A percentile compares a stretch with the other conserved stretches of the same genome.
Evolutionary conservation across 2,888 invertebrate species (phyloP).

Genomic region (Sepiola atlantica): DNA sequence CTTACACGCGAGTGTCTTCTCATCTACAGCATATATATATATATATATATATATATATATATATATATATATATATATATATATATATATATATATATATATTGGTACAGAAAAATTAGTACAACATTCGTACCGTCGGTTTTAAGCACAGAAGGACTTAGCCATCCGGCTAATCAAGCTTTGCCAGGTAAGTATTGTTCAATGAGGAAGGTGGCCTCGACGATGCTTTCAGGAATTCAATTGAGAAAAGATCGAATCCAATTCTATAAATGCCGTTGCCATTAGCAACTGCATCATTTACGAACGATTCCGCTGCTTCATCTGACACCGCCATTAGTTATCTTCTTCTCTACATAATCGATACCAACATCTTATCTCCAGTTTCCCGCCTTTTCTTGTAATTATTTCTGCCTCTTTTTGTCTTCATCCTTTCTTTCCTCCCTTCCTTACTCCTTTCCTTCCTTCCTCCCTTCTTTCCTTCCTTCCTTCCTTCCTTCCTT

Average conservation of each 20-base stretch:
- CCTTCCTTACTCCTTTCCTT: background rate
- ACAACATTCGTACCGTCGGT: too few relatives aligned
- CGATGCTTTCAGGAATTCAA: background rate
- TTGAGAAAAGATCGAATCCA: background rate
- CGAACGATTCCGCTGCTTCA: background rate
- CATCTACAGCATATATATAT: too few relatives aligned
- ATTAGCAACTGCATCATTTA: background rate
- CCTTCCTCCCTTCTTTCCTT: background rate
- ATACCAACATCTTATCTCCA: too few relatives aligned
- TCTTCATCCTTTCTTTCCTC: too few relatives aligned
- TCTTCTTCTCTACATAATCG: background rate
- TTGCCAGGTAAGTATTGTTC: background rate
- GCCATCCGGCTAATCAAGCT: too few relatives aligned
- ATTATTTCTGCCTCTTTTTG: background rate
- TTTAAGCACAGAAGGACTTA: too few relatives aligned
- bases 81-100: too few relatives aligned
- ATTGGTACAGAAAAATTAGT: too few relatives aligned
- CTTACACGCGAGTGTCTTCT: too few relatives aligned
- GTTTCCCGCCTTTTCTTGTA: too few relatives aligned
- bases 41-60: too few relatives aligned
- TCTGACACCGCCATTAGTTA: background rate
- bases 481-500: background rate
- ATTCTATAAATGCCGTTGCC: background rate
- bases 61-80: too few relatives aligned
- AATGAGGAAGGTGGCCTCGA: background rate